phyloP scores from a whole-genome alignment of 1,140 invertebrate species.

The Plectrocnemia conspersa region DNA sequence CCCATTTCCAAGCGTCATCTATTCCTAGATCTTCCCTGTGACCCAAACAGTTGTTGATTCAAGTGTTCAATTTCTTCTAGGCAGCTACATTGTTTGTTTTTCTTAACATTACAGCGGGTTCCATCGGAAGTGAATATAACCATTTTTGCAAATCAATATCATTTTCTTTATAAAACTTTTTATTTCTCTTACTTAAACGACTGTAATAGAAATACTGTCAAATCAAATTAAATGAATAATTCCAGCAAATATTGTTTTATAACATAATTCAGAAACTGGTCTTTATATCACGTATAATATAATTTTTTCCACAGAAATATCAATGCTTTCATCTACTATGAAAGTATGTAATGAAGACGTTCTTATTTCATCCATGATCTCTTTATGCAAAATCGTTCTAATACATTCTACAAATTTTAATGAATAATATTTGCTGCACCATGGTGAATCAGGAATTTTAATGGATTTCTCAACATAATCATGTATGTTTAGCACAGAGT shows the following conservation, averaged over 20 bases:
- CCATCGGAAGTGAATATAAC: not conserved
- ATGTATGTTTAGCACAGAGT: no score
- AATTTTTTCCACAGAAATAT: no score
- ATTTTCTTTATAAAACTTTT: not conserved
- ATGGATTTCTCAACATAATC: no score
- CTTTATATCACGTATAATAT: no score
- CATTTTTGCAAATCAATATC: not conserved
- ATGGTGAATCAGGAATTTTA: no score
- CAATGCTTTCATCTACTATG: no score
- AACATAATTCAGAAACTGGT: not conserved
- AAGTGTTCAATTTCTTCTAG: constrained; percentile 1
- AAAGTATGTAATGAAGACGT: no score
- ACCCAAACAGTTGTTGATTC: not conserved
- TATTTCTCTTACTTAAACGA: no score
- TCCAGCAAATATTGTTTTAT: constrained; percentile 1
- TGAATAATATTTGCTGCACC: no score
- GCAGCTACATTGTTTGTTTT: not conserved
- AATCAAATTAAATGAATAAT: not conserved
- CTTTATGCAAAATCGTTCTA: no score
- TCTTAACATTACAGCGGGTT: constrained; percentile 1
- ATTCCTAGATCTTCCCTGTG: not conserved
- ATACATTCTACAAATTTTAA: no score
- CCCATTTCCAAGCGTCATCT: not conserved
- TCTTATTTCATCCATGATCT: no score
- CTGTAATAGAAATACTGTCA: not conserved